Evolutionary conservation across 2,797 vertebrate species (phyloP), one percentile per base, ranked within the genome.

Genomic region (Thaleichthys pacificus): DNA sequence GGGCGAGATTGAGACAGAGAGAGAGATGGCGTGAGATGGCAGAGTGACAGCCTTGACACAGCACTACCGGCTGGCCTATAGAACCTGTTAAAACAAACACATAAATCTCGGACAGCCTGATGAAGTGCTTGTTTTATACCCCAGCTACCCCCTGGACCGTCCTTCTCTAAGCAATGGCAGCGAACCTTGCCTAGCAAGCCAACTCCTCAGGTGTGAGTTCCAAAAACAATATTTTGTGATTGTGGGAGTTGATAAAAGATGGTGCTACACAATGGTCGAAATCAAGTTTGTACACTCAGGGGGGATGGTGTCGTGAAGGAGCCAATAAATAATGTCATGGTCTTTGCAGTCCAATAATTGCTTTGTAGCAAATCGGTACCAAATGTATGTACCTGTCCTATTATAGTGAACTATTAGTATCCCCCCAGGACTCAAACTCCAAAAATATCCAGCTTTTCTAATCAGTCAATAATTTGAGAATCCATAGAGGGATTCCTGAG

Each of bases 1-100:
- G 14, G 5, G 28, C 5, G 8, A 19, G 28, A 38, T 7, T 8
- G 6, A 56, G 61, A 14, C 30, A 32, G 61, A 17, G 61, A 15
- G 64, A 58, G 83, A 80, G 73, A 74, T 72, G 22, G 75, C 73
- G 64, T 56, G 83, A 80, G 73, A 74, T 73, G 26, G 76, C 74
- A 80, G 79, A 82, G 85, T 76, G 80, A 82, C 80, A 78, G 75
- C 66, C 75, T 72, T 77, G 80, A 81, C 80, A 77, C 32, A 61
- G 82, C 81, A 80, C 47, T 17, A 83, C 84, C 81, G 73, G 61
- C 61, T 69, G 11, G 56, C 76, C 78, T 81, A 82, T 30, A 17
- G 62, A 76, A 72, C 66, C 66, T 63, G 62, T 73, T 67, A 69
- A 66, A 86, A 14, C 61, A 77, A 47, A 70, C 66, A 78, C 73